Evolutionary conservation across 2,888 invertebrate genomes (phyloP).

Genomic region (Stictocephala bisonia): DNA sequence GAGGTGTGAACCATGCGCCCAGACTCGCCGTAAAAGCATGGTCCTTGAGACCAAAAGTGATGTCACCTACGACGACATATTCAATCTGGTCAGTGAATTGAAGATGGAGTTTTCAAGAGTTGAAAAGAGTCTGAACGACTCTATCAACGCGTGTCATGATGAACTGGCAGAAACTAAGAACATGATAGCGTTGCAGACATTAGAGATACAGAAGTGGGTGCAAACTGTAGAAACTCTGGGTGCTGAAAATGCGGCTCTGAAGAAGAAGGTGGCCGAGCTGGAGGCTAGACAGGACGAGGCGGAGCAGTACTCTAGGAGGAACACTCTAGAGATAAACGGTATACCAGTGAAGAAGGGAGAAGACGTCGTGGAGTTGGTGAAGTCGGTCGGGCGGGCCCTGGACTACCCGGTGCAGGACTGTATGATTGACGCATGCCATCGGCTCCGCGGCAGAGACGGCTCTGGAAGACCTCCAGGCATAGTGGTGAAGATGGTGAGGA

Average conservation of each 20-base stretch:
- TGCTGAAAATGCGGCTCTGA: slow-evolving; percentile 6
- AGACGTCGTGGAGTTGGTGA: not conserved
- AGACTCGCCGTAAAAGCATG: slow-evolving; percentile 6
- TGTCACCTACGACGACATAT: slow-evolving; percentile 7
- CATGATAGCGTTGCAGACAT: not conserved
- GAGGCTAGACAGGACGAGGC: not conserved
- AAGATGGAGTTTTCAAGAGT: slow-evolving; percentile 12
- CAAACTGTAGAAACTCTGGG: not conserved
- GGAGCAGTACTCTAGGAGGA: slow-evolving; percentile 8
- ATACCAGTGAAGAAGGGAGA: not conserved
- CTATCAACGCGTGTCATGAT: slow-evolving; percentile 15
- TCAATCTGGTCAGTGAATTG: not conserved
- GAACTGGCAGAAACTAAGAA: slow-evolving; percentile 6
- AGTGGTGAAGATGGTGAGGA: slow-evolving; percentile 23
- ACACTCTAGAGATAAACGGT: slow-evolving; percentile 7
- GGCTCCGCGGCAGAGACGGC: not conserved
- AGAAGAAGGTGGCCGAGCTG: not conserved
- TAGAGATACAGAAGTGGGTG: slow-evolving; percentile 2
- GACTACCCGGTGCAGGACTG: not conserved
- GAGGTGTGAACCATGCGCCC: slow-evolving; percentile 1
- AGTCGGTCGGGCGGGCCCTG: not conserved
- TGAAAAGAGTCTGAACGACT: slow-evolving; percentile 5
- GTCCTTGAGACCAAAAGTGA: slow-evolving; percentile 3
- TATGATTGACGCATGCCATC: slow-evolving; percentile 8
- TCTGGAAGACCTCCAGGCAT: slow-evolving; percentile 8